Evolutionary conservation across 1,140 invertebrate genomes (phyloP).

Genomic region (Sogatella furcifera): DNA sequence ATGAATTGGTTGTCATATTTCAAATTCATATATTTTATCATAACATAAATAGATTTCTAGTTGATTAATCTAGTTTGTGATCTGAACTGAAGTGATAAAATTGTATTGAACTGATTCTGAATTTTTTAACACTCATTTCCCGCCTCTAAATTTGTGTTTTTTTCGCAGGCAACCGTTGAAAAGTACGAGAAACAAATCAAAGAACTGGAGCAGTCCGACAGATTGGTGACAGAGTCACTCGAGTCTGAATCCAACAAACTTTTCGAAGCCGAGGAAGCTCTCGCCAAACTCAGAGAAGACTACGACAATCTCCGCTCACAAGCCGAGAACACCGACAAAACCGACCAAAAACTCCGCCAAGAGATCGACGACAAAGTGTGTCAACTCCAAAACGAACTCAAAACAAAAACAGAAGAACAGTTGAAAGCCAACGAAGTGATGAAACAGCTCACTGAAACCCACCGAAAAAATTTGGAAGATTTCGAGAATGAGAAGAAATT

Average conservation of each 20-base stretch:
- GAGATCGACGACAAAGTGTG: neutral
- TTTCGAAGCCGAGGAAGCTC: constrained; percentile 41
- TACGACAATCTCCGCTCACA: constrained; percentile 30
- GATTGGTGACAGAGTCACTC: constrained; percentile 36
- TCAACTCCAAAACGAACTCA: constrained; percentile 5
- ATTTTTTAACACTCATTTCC: neutral
- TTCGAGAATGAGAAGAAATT: constrained; percentile 31
- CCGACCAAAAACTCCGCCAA: constrained; percentile 9
- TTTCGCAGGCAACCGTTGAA: constrained; percentile 35
- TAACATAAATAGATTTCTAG: too few relatives aligned
- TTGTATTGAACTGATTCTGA: too few relatives aligned
- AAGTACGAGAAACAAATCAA: constrained; percentile 39
- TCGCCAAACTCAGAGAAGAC: constrained; percentile 32
- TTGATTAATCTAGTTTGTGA: too few relatives aligned
- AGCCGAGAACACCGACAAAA: constrained; percentile 30
- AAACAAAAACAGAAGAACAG: constrained; percentile 13
- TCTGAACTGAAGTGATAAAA: too few relatives aligned
- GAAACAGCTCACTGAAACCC: neutral
- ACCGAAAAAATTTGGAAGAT: constrained; percentile 1
- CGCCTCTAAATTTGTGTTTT: neutral
- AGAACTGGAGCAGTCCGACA: constrained; percentile 39
- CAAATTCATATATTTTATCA: too few relatives aligned
- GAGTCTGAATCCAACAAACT: constrained; percentile 40
- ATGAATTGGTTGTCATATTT: too few relatives aligned
- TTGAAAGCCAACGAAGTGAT: neutral